phyloP scores from a whole-genome alignment of 1,140 invertebrate species.

The Oryzaephilus surinamensis region DNA sequence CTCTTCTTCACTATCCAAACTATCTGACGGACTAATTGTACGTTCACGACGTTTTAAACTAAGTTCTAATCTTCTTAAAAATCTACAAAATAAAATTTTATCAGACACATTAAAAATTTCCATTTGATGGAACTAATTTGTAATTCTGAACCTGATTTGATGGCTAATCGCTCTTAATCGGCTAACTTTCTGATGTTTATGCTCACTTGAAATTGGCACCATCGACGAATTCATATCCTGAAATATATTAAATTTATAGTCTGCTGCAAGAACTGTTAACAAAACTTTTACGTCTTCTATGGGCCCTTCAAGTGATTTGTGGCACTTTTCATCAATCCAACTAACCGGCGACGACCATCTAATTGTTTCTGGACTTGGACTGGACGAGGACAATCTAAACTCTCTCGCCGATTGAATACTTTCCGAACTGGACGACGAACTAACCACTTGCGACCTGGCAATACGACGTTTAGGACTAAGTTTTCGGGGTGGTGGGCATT shows the following conservation, averaged over 20 bases:
- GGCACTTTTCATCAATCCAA: conserved; percentile 24
- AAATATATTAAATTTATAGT: no score
- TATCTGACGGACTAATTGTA: conserved; percentile 39
- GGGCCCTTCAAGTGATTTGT: conserved; percentile 24
- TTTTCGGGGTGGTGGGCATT: conserved; percentile 34
- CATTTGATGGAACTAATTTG: conserved; percentile 9
- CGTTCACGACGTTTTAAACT: conserved; percentile 49
- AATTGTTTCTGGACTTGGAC: conserved; percentile 31
- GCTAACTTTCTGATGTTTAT: conserved; percentile 46
- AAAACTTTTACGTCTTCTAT: no score
- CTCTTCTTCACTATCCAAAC: conserved; percentile 47
- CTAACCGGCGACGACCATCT: conserved; percentile 28
- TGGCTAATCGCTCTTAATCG: conserved; percentile 54
- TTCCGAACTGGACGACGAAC: conserved; percentile 42
- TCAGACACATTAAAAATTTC: neutral
- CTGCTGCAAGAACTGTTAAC: no score
- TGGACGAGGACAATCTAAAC: conserved; percentile 26
- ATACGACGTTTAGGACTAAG: conserved; percentile 40
- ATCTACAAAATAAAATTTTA: conserved; percentile 30
- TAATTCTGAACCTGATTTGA: conserved; percentile 63
- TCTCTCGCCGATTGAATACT: conserved; percentile 37
- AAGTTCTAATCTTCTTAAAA: conserved; percentile 45
- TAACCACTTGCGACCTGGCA: conserved; percentile 35
- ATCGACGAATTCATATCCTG: conserved; percentile 40
- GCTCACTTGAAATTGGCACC: conserved; percentile 40